A percentile compares a stretch with the other conserved stretches of the same genome.
Conservation (phyloP, 2,797 vertebrate species). For the Sphenodon punctatus region DNA sequence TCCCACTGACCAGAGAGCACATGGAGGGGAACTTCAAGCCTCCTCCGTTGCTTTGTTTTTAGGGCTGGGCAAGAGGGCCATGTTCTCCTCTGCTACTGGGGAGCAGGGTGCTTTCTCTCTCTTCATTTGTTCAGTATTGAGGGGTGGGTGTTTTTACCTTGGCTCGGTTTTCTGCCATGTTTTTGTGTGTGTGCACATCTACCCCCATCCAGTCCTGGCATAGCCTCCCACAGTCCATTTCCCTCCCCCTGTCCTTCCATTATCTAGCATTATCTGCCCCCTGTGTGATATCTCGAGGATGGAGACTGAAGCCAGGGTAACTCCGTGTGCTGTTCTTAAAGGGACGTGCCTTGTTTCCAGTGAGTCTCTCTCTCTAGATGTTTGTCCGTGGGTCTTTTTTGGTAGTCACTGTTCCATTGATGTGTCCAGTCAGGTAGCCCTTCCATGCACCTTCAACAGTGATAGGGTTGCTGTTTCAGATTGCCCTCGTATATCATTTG, state of each 20-base stretch:
- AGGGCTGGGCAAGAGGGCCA: neutral
- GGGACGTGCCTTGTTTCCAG: neutral
- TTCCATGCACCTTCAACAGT: too few relatives aligned
- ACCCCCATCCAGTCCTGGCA: too few relatives aligned
- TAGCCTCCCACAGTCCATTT: too few relatives aligned
- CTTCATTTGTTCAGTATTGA: neutral
- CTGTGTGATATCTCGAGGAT: neutral
- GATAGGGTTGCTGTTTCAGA: too few relatives aligned
- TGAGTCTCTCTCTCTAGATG: slow-evolving; percentile 22
- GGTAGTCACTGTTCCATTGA: neutral
- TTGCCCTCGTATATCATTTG: neutral
- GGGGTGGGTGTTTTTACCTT: too few relatives aligned
- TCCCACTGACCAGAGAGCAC: too few relatives aligned
- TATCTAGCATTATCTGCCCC: neutral
- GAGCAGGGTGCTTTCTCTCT: neutral
- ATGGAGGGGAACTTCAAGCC: too few relatives aligned
- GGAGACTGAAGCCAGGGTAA: neutral
- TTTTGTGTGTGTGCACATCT: neutral
- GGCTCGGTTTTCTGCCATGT: neutral
- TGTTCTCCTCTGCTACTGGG: too few relatives aligned
- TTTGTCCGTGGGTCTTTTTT: neutral
- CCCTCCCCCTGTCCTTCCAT: neutral
- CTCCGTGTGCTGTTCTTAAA: neutral
- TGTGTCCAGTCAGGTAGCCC: too few relatives aligned
- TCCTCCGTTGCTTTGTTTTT: too few relatives aligned